These are phyloP conservation scores for Holothuria scabra DNA, from an alignment of 53 echinoderm and acorn worm genomes.

Conservation along the genomic window DNA sequence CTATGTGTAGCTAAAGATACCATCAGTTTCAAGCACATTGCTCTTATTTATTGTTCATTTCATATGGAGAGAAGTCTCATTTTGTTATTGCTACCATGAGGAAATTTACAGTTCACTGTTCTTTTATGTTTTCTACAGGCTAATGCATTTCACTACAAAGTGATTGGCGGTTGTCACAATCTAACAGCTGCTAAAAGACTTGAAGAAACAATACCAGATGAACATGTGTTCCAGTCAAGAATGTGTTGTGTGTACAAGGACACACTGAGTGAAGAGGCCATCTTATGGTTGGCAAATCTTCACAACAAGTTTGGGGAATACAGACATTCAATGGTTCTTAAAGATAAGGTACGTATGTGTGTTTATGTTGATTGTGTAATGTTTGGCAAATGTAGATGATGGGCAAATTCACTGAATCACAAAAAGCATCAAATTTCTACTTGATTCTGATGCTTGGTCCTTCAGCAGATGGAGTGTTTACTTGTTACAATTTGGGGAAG, in stretches of 20 bases:
- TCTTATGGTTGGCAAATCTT: conserved; percentile 1
- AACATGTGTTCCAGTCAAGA: neutral
- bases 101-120: conserved; percentile 1
- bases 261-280: conserved; percentile 1
- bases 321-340: conserved; percentile 32
- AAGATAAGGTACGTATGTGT: conserved; percentile 23
- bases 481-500: no score
- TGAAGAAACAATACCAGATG: conserved; percentile 2
- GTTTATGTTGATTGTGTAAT: no score
- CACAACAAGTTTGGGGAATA: conserved; percentile 27
- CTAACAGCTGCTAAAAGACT: conserved; percentile 15
- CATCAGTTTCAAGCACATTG: no score
- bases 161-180: conserved; percentile 35
- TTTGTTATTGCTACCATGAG: neutral
- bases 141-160: conserved; percentile 39
- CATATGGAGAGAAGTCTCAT: no score
- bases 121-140: neutral
- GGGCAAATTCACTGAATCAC: no score
- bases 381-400: no score
- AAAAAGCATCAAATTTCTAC: no score
- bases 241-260: conserved; percentile 29
- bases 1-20: no score
- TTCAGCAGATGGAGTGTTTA: no score
- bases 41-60: no score
- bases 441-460: no score